Percentiles rank a stretch among this genome's conserved stretches.
These are phyloP conservation scores for Merodon equestris DNA, from an alignment of 2,888 invertebrate genomes.

Conservation along the genomic window DNA sequence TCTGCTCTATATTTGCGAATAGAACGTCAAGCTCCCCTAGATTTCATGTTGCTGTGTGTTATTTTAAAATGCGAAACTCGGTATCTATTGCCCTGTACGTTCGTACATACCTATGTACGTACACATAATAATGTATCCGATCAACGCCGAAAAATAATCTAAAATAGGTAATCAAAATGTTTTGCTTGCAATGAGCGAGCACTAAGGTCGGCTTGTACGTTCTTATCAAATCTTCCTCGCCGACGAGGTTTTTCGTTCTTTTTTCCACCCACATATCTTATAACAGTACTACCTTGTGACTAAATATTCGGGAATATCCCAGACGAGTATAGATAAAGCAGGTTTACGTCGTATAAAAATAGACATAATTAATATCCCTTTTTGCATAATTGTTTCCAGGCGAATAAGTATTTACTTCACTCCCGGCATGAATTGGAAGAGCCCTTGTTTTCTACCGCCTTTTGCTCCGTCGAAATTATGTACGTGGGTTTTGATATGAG, in stretches of 20 bases:
- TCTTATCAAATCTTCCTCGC: constrained; percentile 16
- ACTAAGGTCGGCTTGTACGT: not conserved
- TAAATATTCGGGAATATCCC: constrained; percentile 23
- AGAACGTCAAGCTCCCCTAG: not conserved
- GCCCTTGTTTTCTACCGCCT: too few species aligned
- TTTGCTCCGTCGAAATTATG: not conserved
- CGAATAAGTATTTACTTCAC: constrained; percentile 11
- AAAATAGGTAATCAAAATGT: constrained; percentile 11
- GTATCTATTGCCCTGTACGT: not conserved
- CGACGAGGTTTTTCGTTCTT: not conserved
- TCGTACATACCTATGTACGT: too few species aligned
- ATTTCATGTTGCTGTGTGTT: constrained; percentile 30
- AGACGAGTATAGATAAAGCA: not conserved
- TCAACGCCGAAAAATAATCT: constrained; percentile 21
- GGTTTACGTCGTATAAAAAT: too few species aligned
- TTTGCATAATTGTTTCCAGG: constrained; percentile 9
- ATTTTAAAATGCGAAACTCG: constrained; percentile 9
- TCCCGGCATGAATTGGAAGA: not conserved
- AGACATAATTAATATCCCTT: not conserved
- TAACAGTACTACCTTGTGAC: constrained; percentile 2
- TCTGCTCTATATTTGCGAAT: constrained; percentile 40
- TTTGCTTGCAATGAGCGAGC: not conserved
- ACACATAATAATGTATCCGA: constrained; percentile 5
- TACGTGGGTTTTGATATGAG: constrained; percentile 4
- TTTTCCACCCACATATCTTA: not conserved